Percentiles rank a stretch among this genome's conserved stretches.
Evolutionary conservation across 2,888 invertebrate species (phyloP).

Genomic region (Drosophila mimica): DNA sequence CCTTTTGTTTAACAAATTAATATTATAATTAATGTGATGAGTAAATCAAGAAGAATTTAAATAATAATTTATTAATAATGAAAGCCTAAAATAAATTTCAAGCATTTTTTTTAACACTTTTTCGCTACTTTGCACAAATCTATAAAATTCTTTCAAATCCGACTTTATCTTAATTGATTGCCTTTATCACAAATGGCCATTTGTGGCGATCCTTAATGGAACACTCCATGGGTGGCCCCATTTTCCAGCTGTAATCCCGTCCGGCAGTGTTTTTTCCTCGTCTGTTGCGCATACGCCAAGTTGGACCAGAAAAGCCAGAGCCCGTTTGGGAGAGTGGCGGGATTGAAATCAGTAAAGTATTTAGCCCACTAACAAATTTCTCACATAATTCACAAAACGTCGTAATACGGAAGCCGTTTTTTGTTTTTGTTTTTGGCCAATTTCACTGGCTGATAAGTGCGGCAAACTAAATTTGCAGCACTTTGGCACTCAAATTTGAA

Average conservation of each 20-base stretch:
- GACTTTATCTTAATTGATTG: conserved; percentile 41
- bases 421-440: conserved; percentile 27
- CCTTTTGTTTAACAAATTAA: neutral
- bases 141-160: conserved; percentile 10
- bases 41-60: neutral
- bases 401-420: conserved; percentile 79
- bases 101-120: conserved; percentile 33
- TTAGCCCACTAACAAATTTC: conserved; percentile 72
- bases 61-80: neutral
- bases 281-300: conserved; percentile 31
- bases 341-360: conserved; percentile 59
- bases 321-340: neutral
- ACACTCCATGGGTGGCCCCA: conserved; percentile 35
- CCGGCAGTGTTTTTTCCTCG: neutral
- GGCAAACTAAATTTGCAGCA: conserved; percentile 63
- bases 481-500: conserved; percentile 77
- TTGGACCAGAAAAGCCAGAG: conserved; percentile 1
- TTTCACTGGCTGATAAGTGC: conserved; percentile 70
- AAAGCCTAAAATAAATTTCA: neutral
- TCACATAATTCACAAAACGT: conserved; percentile 78
- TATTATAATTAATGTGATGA: neutral
- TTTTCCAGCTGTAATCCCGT: conserved; percentile 11
- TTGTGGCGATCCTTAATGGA: conserved; percentile 36
- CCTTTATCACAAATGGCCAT: conserved; percentile 42
- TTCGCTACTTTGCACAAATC: conserved; percentile 3